phyloP scores from a whole-genome alignment of 2,888 invertebrate genomes.

The Hyposoter dolosus region DNA sequence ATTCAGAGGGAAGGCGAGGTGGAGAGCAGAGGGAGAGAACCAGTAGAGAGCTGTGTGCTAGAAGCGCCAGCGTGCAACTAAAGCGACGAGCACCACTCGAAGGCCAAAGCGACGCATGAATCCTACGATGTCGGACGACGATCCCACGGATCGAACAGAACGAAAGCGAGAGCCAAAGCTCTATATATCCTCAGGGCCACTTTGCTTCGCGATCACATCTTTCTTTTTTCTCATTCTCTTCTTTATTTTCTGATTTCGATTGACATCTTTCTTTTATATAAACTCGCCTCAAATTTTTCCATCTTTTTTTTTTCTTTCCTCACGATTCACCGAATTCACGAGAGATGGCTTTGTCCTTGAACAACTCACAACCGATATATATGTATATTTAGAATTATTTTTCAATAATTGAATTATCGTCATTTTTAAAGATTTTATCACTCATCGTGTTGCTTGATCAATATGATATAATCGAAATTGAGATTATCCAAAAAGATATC shows the following conservation, averaged over 20 bases:
- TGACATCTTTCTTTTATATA: conserved; percentile 67
- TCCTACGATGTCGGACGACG: conserved; percentile 44
- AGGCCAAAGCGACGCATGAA: conserved; percentile 52
- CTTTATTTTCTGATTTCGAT: conserved; percentile 46
- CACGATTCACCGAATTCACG: conserved; percentile 34
- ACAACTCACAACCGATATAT: not conserved
- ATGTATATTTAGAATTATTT: not conserved
- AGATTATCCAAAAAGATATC: not conserved
- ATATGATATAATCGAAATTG: not conserved
- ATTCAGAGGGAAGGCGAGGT: conserved; percentile 20
- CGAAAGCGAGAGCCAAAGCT: conserved; percentile 58
- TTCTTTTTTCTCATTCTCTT: conserved; percentile 70
- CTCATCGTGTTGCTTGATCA: no score
- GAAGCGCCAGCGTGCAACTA: conserved; percentile 52
- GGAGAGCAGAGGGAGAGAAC: conserved; percentile 4
- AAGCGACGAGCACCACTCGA: conserved; percentile 51
- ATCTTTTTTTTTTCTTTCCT: not conserved
- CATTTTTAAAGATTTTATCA: no score
- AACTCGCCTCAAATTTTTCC: conserved; percentile 24
- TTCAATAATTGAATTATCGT: no score
- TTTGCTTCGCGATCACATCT: conserved; percentile 80
- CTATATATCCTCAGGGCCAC: conserved; percentile 69
- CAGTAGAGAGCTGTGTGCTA: conserved; percentile 22
- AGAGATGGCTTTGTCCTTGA: conserved; percentile 33
- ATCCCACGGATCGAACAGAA: conserved; percentile 40